Evolutionary conservation across 2,797 vertebrate species (phyloP).

Genomic region (Coregonus ussuriensis): DNA sequence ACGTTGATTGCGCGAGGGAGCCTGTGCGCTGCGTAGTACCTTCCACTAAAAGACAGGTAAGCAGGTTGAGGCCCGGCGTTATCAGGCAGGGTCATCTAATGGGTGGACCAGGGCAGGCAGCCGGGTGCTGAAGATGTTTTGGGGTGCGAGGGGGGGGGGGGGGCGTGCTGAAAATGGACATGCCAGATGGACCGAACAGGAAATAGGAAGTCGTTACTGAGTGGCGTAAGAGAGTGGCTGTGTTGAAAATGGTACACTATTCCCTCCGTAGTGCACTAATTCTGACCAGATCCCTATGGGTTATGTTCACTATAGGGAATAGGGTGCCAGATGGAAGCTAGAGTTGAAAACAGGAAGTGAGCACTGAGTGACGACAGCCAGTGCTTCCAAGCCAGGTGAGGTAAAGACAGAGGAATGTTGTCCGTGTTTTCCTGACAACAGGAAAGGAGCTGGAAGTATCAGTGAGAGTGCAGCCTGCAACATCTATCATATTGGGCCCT

Average conservation of each 20-base stretch:
- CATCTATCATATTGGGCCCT: background rate
- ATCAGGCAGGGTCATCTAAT: too few relatives aligned
- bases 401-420: background rate
- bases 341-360: background rate
- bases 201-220: conserved; percentile 79
- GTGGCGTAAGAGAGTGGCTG: conserved; percentile 70
- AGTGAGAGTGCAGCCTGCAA: background rate
- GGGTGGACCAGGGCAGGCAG: too few relatives aligned
- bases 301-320: background rate
- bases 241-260: conserved; percentile 38
- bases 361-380: background rate
- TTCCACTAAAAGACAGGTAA: too few relatives aligned
- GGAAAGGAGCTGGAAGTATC: background rate
- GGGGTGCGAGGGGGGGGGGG: conserved; percentile 29
- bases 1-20: too few relatives aligned
- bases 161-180: conserved; percentile 63
- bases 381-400: background rate
- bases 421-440: background rate
- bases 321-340: background rate
- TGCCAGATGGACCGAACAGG: conserved; percentile 76
- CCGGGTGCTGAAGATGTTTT: too few relatives aligned
- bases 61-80: too few relatives aligned
- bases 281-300: background rate
- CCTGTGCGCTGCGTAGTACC: too few relatives aligned
- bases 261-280: background rate